These are phyloP conservation scores for Sarotherodon lohbergeri DNA, from an alignment of 2,113 vertebrate species.

Conservation along the genomic window DNA sequence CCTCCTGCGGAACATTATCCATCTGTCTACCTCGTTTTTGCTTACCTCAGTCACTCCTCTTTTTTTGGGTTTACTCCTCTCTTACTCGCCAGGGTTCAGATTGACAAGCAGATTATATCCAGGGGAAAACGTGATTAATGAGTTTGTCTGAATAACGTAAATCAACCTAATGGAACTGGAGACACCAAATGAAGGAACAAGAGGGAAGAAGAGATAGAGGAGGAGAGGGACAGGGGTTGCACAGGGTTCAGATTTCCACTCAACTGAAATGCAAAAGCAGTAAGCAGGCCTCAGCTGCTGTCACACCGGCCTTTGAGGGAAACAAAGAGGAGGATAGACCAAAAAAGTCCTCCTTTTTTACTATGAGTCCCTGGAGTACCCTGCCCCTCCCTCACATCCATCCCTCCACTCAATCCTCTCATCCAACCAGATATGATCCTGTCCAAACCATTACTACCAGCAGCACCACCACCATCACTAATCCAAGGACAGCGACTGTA, in stretches of 20 bases:
- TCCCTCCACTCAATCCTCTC: slow-evolving; percentile 9
- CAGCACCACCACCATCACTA: background rate
- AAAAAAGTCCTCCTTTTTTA: slow-evolving; percentile 22
- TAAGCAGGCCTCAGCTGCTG: slow-evolving; percentile 60
- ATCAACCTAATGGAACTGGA: slow-evolving; percentile 81
- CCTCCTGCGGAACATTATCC: slow-evolving; percentile 39
- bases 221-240: slow-evolving; percentile 63
- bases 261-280: slow-evolving; percentile 76
- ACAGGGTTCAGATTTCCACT: slow-evolving; percentile 81
- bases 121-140: slow-evolving; percentile 74
- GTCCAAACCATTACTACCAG: slow-evolving; percentile 23
- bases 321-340: background rate
- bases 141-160: slow-evolving; percentile 76
- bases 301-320: slow-evolving; percentile 41
- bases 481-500: slow-evolving; percentile 26
- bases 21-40: slow-evolving; percentile 30
- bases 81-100: slow-evolving; percentile 34
- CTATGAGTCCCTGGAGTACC: slow-evolving; percentile 43
- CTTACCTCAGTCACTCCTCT: background rate
- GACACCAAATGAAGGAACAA: background rate
- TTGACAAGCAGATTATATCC: slow-evolving; percentile 64
- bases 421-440: slow-evolving; percentile 39
- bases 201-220: background rate
- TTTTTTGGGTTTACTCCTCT: background rate
- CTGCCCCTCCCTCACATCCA: slow-evolving; percentile 10